Base-by-base conservation (phyloP, 2,113 vertebrate genomes). In the Electrona antarctica region DNA sequence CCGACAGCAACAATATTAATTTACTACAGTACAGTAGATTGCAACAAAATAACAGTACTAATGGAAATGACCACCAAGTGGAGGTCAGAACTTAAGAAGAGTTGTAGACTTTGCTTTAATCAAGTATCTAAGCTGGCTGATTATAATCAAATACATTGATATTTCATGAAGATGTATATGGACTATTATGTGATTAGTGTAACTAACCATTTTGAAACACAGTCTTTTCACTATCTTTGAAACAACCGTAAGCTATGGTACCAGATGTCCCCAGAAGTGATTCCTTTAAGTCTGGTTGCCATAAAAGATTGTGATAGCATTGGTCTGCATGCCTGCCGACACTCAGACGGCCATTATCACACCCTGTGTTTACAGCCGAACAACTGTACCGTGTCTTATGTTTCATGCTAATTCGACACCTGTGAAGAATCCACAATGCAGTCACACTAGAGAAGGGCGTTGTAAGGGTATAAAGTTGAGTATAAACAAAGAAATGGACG, bases 131-230 rank as follows among this genome's bases (percentile, higher is more conserved):
- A 1, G 33, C 33, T 55, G 11, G 47, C 62, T 71, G 56, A 41
- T 41, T 41, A 41, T 73, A 57, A 68, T 67, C 29, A 77, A 65
- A 13, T 56, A 21, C 76, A 73, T 71, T 47, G 50, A 49, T 47
- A 12, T 73, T 54, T 69, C 7, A 60, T 64, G 8, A 67, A 73
- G 57, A 41, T 41, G 33, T 41, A 41, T 41, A 41, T 41, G 33
- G 5, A 41, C 33, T 41, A 41, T 21, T 41, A 41, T 41, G 33
- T 6, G 33, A 41, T 41, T 41, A 41, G 33, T 41, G 33, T 41
- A 41, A 41, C 33, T 6, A 41, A 3, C 33, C 21, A 21, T 21
- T 21, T 21, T 21, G 21, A 21, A 21, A 21, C 21, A 21, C 21
- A 2, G 21, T 21, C 21, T 21, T 21, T 21, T 21, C 2, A 21